Percentiles rank a stretch among this genome's conserved stretches.
Evolutionary conservation across 2,113 vertebrate genomes (phyloP).

Genomic region (Microcebus lehilahytsara): DNA sequence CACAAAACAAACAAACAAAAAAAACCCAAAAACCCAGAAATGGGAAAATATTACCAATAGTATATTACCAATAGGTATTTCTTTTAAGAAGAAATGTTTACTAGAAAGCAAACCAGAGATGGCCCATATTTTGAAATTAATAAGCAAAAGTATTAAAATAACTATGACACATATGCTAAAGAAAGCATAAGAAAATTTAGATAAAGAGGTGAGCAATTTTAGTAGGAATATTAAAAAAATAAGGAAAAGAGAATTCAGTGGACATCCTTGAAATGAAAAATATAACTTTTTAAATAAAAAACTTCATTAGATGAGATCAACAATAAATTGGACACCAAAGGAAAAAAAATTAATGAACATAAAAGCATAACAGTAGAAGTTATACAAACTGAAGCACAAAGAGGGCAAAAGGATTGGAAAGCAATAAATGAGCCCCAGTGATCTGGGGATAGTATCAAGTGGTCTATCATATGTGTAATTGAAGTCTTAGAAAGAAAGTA

Average conservation of each 20-base stretch:
- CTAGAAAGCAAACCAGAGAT: neutral
- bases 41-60: neutral
- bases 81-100: neutral
- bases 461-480: neutral
- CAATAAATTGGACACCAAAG: neutral
- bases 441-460: neutral
- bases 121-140: neutral
- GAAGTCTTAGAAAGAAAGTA: neutral
- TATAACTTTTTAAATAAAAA: neutral
- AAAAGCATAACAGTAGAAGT: neutral
- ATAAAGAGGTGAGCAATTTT: neutral
- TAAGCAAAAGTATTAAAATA: neutral
- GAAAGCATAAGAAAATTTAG: neutral
- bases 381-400: neutral
- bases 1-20: no score
- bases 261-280: neutral
- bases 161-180: neutral
- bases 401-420: neutral
- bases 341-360: neutral
- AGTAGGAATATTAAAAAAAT: neutral
- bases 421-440: neutral
- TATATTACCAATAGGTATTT: no score
- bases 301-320: neutral
- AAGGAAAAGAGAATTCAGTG: neutral
- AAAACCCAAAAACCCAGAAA: neutral